Evolutionary conservation across 2,113 vertebrate genomes (phyloP), one percentile per base, ranked within the genome.

Genomic region (Malurus alboscapulatus): DNA sequence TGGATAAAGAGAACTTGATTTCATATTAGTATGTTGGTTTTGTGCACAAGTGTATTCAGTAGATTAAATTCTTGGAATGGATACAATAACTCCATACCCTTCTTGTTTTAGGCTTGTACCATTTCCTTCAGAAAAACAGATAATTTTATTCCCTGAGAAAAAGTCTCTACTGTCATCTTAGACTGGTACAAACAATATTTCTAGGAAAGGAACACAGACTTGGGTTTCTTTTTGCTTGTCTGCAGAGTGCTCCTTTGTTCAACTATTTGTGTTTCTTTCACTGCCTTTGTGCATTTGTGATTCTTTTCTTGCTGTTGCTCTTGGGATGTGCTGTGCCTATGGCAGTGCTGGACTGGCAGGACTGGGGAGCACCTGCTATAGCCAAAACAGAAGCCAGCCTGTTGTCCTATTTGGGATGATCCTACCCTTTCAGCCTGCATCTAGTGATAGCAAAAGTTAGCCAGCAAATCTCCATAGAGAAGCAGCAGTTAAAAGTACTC

Each of bases 41-140:
- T 86, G 34, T 48, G 76, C 25, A 29, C 34, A 62, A 83, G 26
- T 47, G 21, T 83, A 77, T 80, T 87, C 75, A 63, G 68, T 55
- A 69, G 51, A 93, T 84, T 86, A 83, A 92, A 91, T 84, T 93
- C 44, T 89, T 72, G 29, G 67, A 91, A 27, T 62, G 62, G 32
- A 79, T 79, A 50, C 0, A n/a, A 54, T 87, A 87, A 76, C 58
- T 66, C 62, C n/a, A 22, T 75, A 57, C 7, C 3, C 27, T 68
- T 84, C 95, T 89, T 69, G 62, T 18, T 91, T 91, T 68, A 75
- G 69, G 30, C 14, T 77, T 54, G 34, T 80, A 92, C 81, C 50
- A 27, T 69, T 94, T 59, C 67, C 63, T 74, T 80, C 55, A 86
- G 90, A 40, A 92, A 93, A 94, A 55, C 47, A 77, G 44, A 68